Conservation (phyloP, 2,888 invertebrate species). For the Megastigmus dorsalis region DNA sequence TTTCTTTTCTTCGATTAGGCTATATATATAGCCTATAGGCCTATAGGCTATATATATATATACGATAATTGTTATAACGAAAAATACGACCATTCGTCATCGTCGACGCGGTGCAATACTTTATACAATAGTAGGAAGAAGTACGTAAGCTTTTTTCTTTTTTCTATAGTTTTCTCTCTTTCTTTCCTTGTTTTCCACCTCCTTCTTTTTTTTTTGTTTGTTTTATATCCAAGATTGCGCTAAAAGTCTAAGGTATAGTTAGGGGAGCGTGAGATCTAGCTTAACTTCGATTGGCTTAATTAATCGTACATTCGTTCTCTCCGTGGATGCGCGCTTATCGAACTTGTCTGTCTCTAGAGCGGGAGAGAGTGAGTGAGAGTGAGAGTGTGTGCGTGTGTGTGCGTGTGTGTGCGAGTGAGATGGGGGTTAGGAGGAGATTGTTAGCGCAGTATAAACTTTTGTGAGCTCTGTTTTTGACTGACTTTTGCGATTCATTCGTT, state of each 20-base stretch:
- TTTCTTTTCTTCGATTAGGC: constrained; percentile 16
- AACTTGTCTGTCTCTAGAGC: constrained; percentile 38
- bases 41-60: background rate
- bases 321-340: constrained; percentile 24
- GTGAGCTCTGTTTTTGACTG: no score
- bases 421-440: background rate
- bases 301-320: constrained; percentile 18
- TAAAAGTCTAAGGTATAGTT: constrained; percentile 3
- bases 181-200: no score
- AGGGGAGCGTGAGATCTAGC: constrained; percentile 27
- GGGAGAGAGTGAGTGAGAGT: constrained; percentile 7
- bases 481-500: no score
- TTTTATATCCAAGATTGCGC: constrained; percentile 6
- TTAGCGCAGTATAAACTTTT: background rate
- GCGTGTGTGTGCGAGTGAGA: background rate
- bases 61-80: constrained; percentile 9
- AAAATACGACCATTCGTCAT: constrained; percentile 1
- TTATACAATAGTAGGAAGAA: constrained; percentile 34
- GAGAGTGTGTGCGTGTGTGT: background rate
- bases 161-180: no score
- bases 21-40: no score
- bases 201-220: no score
- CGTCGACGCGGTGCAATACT: constrained; percentile 20
- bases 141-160: constrained; percentile 15
- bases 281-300: constrained; percentile 24